Percentiles rank a stretch among this genome's conserved stretches.
phyloP scores from a whole-genome alignment of 2,113 vertebrate genomes.

The Actinemys pallida region DNA sequence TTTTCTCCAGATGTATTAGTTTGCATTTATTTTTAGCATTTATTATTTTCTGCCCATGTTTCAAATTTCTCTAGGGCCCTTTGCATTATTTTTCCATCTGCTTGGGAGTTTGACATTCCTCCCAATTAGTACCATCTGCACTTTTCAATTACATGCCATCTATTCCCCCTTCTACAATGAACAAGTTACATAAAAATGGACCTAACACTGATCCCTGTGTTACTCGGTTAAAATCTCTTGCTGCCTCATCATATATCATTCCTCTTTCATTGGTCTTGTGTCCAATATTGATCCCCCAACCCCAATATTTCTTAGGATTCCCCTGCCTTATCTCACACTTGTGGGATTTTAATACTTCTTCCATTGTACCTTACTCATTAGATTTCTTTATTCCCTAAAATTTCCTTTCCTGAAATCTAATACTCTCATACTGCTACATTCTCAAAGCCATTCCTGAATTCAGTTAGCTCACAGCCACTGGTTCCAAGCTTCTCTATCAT shows the following conservation, averaged over 20 bases:
- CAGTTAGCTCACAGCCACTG: background rate
- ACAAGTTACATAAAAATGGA: background rate
- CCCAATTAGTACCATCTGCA: conserved; percentile 63
- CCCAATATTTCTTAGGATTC: background rate
- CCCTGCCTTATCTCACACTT: background rate
- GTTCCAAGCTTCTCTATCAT: background rate
- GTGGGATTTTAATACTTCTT: background rate
- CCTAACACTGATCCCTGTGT: background rate
- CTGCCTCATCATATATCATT: background rate
- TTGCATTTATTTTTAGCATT: conserved; percentile 32
- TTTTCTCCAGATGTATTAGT: background rate
- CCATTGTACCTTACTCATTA: background rate
- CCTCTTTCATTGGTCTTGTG: background rate
- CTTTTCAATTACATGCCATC: conserved; percentile 47
- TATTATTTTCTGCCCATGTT: background rate
- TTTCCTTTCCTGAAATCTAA: background rate
- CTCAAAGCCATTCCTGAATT: background rate
- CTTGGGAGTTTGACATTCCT: conserved; percentile 37
- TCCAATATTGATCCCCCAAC: background rate
- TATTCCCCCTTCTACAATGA: background rate
- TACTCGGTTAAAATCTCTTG: background rate
- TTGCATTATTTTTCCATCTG: conserved; percentile 35
- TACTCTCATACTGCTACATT: background rate
- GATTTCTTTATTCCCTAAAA: background rate
- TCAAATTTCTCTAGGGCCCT: background rate